A percentile compares a stretch with the other conserved stretches of the same genome.
Conservation (phyloP, 2,113 vertebrate genomes). For the Sciurus niger region DNA sequence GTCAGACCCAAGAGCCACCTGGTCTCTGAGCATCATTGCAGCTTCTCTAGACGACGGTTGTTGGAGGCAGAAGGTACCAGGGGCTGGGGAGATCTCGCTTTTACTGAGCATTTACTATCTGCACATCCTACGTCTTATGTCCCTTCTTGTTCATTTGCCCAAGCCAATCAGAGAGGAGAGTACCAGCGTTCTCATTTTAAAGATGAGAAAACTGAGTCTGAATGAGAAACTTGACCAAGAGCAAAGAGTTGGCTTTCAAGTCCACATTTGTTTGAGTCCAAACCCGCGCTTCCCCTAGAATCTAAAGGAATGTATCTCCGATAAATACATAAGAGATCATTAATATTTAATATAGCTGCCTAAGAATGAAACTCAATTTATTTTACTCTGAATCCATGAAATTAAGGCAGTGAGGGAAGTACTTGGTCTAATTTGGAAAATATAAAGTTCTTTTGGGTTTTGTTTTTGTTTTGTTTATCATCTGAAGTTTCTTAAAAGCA, state of each 20-base stretch:
- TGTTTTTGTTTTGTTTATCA: not conserved
- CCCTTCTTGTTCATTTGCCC: not conserved
- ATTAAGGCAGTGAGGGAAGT: not conserved
- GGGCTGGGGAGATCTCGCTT: not conserved
- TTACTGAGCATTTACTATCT: not conserved
- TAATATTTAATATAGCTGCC: not conserved
- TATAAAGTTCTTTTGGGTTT: not conserved
- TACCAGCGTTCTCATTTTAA: not conserved
- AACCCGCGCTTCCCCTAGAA: not conserved
- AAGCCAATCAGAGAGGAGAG: not conserved
- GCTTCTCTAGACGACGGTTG: not conserved
- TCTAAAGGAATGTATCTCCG: not conserved
- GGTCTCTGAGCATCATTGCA: not conserved
- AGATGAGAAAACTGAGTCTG: not conserved
- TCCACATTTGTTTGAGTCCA: not conserved
- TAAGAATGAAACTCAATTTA: not conserved
- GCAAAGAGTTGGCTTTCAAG: not conserved
- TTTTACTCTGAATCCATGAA: constrained; percentile 32
- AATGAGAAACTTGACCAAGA: not conserved
- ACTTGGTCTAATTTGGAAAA: constrained; percentile 11
- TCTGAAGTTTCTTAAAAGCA: not conserved
- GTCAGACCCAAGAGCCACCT: not conserved
- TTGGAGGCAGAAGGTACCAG: not conserved
- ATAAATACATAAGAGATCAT: not conserved
- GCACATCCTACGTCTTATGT: not conserved